These are phyloP conservation scores for Zophobas morio DNA, from an alignment of 1,140 invertebrate species.

Conservation along the genomic window DNA sequence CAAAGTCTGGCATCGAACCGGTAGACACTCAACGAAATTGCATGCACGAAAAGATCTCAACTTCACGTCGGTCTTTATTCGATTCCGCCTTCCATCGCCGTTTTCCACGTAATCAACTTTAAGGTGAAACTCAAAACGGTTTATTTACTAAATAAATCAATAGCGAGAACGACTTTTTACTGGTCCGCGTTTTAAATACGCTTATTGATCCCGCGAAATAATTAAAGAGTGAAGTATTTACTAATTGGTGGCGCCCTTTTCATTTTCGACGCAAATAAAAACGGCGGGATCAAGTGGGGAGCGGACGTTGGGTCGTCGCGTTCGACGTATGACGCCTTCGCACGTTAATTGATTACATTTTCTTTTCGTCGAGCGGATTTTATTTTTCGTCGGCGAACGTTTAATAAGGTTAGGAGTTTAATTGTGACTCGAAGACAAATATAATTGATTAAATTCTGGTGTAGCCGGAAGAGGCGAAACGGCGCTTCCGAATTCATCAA, in stretches of 20 bases:
- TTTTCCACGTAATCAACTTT: constrained; percentile 34
- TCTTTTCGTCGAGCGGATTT: background rate
- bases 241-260: background rate
- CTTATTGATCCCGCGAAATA: constrained; percentile 30
- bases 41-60: constrained; percentile 41
- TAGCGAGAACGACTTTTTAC: constrained; percentile 13
- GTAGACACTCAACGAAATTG: constrained; percentile 22
- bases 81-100: constrained; percentile 2
- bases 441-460: constrained; percentile 39
- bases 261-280: no score
- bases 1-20: constrained; percentile 18
- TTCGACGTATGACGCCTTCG: no score
- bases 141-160: constrained; percentile 32
- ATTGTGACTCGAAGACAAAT: constrained; percentile 23
- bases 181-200: constrained; percentile 12
- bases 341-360: no score
- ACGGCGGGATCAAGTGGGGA: no score
- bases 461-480: constrained; percentile 21
- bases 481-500: constrained; percentile 36
- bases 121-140: constrained; percentile 28
- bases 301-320: no score
- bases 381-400: constrained; percentile 2
- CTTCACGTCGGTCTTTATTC: constrained; percentile 18
- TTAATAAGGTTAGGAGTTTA: constrained; percentile 33
- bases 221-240: constrained; percentile 26